Conservation (phyloP, 2,113 vertebrate genomes). For the Aspidoscelis tigris region DNA sequence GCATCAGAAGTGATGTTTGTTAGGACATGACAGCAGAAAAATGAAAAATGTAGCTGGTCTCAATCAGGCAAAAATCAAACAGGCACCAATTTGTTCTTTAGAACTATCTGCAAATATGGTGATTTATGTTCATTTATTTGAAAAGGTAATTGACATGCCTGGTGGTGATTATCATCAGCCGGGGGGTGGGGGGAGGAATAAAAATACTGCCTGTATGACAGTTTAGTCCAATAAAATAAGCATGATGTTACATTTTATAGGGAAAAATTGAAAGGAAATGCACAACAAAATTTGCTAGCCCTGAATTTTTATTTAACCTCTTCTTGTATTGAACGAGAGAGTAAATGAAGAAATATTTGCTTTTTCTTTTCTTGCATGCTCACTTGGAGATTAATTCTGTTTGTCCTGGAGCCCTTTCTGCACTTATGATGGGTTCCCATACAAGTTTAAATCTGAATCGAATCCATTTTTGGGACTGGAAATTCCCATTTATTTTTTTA, state of each 20-base stretch:
- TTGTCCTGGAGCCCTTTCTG: too few relatives aligned
- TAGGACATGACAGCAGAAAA: conserved; percentile 25
- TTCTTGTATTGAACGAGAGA: neutral
- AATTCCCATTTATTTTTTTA: too few relatives aligned
- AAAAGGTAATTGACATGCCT: neutral
- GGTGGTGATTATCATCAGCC: too few relatives aligned
- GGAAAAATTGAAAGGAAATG: neutral
- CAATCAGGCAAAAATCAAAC: conserved; percentile 4
- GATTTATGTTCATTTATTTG: neutral
- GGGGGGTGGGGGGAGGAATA: neutral
- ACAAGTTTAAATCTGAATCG: too few relatives aligned
- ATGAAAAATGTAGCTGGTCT: neutral
- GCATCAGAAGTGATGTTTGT: neutral
- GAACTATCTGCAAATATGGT: neutral
- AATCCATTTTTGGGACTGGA: too few relatives aligned
- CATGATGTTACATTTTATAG: neutral
- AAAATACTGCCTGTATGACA: neutral
- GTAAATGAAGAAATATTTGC: too few relatives aligned
- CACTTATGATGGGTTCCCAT: too few relatives aligned
- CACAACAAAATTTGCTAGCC: neutral
- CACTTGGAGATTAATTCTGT: too few relatives aligned
- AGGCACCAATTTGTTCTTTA: neutral
- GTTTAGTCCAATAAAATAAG: neutral
- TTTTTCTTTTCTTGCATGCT: too few relatives aligned
- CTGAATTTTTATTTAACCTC: neutral